phyloP scores from a whole-genome alignment of 2,888 invertebrate genomes.

The Chymomyza amoena region DNA sequence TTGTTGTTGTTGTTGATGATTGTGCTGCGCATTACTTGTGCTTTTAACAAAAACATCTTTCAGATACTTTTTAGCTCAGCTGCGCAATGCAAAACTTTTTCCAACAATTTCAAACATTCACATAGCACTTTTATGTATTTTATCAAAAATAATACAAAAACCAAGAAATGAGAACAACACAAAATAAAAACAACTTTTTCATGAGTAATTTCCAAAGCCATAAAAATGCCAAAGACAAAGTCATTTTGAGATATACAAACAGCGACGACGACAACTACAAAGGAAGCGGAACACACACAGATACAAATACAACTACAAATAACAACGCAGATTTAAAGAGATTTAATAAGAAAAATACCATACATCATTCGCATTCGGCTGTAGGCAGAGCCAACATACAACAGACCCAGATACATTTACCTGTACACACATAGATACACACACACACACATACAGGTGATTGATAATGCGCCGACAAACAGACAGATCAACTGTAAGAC shows the following conservation, averaged over 20 bases:
- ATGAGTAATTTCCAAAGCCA: slow-evolving; percentile 59
- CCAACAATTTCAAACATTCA: slow-evolving; percentile 60
- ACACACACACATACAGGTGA: slow-evolving; percentile 50
- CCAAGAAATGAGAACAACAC: neutral
- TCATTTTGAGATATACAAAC: slow-evolving; percentile 23
- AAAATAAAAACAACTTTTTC: slow-evolving; percentile 30
- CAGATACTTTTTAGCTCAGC: slow-evolving; percentile 10
- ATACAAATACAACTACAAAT: slow-evolving; percentile 17
- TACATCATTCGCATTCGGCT: neutral
- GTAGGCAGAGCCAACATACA: neutral
- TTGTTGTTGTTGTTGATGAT: slow-evolving; percentile 17
- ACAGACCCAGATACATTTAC: slow-evolving; percentile 8
- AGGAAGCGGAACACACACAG: slow-evolving; percentile 1
- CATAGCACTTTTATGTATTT: neutral
- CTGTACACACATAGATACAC: slow-evolving; percentile 18
- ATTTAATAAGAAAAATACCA: slow-evolving; percentile 46
- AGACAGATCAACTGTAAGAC: neutral
- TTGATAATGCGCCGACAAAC: slow-evolving; percentile 52
- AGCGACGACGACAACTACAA: neutral
- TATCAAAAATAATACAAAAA: slow-evolving; percentile 10
- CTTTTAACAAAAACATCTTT: neutral
- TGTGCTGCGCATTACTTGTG: slow-evolving; percentile 1
- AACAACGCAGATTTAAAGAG: slow-evolving; percentile 28
- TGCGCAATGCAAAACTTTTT: slow-evolving; percentile 28
- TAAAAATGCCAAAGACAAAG: slow-evolving; percentile 57